A percentile compares a stretch with the other conserved stretches of the same genome.
Conservation (phyloP, 2,888 invertebrate species). For the Pocota personata region DNA sequence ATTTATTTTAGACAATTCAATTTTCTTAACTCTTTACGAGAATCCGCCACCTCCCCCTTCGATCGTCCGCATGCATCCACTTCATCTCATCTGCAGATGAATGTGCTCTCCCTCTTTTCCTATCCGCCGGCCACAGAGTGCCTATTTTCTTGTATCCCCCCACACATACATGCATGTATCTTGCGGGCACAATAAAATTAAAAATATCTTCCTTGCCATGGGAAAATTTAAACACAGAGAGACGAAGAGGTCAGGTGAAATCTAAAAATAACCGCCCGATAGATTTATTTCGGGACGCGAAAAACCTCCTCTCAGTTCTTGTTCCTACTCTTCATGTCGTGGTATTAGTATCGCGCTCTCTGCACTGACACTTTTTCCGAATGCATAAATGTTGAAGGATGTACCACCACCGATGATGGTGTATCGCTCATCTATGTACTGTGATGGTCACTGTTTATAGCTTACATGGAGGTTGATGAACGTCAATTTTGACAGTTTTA, state of each 20-base stretch:
- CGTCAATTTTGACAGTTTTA: conserved; percentile 31
- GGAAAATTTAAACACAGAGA: conserved; percentile 65
- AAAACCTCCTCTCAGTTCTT: conserved; percentile 47
- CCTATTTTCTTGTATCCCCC: conserved; percentile 21
- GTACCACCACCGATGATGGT: neutral
- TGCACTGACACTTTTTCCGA: neutral
- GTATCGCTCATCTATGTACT: neutral
- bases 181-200: conserved; percentile 60
- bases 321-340: conserved; percentile 15
- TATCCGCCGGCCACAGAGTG: neutral
- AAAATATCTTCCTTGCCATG: conserved; percentile 68
- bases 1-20: conserved; percentile 60
- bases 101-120: neutral
- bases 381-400: conserved; percentile 29
- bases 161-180: conserved; percentile 25
- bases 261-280: conserved; percentile 56
- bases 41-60: neutral
- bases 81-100: conserved; percentile 9
- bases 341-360: neutral
- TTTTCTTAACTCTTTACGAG: conserved; percentile 47
- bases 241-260: conserved; percentile 73
- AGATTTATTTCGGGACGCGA: conserved; percentile 67
- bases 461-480: conserved; percentile 39
- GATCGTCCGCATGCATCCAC: neutral
- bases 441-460: neutral